Evolutionary conservation across 2,113 vertebrate species (phyloP), one percentile per base, ranked within the genome.

Genomic region (Cavia porcellus): DNA sequence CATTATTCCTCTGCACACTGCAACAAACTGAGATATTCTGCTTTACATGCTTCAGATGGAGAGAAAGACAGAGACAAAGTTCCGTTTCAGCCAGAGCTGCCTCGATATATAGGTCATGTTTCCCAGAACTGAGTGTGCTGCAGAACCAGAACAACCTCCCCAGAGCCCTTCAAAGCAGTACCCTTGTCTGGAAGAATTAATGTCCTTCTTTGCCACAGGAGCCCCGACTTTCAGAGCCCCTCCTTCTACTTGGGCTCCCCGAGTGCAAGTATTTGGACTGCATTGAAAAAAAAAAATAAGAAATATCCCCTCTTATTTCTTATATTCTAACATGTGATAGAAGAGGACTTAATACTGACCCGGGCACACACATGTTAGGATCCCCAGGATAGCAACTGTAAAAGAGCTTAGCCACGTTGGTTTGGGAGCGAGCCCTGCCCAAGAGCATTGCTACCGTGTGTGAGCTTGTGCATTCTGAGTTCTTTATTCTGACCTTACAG

Each of bases 21-120:
- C 47, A 85, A 89, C 79, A 81, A 72, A 22, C 61, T 77, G n/a
- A 85, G 50, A 89, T 42, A 79, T 66, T 87, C 35, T 95, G 80
- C 64, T 25, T 84, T 86, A 19, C 4, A 10, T 50, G 47, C 9
- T 81, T 90, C 50, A 45, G 45, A n/a, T 38, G 1, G 59, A 87
- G 91, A 93, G 61, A 75, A 74, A 89, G 57, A 82, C 8, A 90
- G 45, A 30, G 1, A 3, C 52, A 86, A 86, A 86, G 19, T 52
- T 75, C 42, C 30, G 20, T 45, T 45, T 22, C 32, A 92, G 74
- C 47, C 79, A 61, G 59, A 52, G 68, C 42, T 25, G 74, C 62
- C 59, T 93, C 75, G 57, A 25, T 52, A 38, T 11, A 22, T 30
- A 89, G 55, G 35, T 25, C 45, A 61, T 77, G 77, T 75, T 90